Evolutionary conservation across 2,888 invertebrate genomes (phyloP).

Genomic region (Tetheella fluctuosa): DNA sequence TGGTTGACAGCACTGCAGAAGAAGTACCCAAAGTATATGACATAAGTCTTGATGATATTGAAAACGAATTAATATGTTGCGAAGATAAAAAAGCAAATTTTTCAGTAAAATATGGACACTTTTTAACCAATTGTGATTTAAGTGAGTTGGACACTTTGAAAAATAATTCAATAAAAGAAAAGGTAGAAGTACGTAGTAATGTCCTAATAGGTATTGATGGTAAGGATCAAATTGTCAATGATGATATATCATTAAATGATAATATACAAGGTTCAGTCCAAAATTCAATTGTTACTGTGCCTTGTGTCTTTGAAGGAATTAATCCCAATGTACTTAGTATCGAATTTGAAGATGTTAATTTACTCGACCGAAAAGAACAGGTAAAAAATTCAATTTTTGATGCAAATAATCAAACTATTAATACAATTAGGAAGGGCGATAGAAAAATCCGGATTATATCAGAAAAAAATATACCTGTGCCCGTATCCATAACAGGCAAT

Average conservation of each 20-base stretch:
- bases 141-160: constrained; percentile 34
- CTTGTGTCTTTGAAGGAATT: not conserved
- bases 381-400: not conserved
- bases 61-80: constrained; percentile 58
- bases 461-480: constrained; percentile 59
- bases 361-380: not conserved
- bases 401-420: not conserved
- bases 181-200: constrained; percentile 1
- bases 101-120: constrained; percentile 71
- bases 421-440: constrained; percentile 18
- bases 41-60: constrained; percentile 67
- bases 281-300: not conserved
- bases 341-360: not conserved
- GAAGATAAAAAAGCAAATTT: constrained; percentile 65
- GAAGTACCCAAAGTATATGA: constrained; percentile 42
- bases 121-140: constrained; percentile 64
- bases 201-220: not conserved
- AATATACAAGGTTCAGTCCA: not conserved
- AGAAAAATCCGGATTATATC: constrained; percentile 66
- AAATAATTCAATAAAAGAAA: constrained; percentile 20
- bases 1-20: constrained; percentile 25
- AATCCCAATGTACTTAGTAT: not conserved
- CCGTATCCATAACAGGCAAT: constrained; percentile 46
- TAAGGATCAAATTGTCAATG: not conserved
- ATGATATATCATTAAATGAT: not conserved